These are phyloP conservation scores for Drosophila orosa DNA, from an alignment of 1,140 invertebrate species.

Conservation along the genomic window DNA sequence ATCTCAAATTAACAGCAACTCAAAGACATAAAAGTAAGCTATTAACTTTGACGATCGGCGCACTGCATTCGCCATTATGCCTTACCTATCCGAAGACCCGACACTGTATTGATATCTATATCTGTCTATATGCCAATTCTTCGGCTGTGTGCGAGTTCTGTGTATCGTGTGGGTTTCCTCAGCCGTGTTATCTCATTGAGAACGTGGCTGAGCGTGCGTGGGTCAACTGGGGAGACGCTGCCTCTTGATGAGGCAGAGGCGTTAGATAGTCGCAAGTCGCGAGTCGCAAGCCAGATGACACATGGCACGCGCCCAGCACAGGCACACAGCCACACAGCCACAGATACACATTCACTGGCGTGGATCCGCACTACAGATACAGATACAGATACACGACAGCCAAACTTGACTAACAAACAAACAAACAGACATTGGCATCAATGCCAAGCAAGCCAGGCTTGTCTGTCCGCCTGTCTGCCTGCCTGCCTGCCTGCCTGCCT, in stretches of 20 bases:
- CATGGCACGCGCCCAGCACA: slow-evolving; percentile 77
- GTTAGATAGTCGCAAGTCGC: slow-evolving; percentile 77
- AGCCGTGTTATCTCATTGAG: slow-evolving; percentile 70
- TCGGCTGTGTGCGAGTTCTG: slow-evolving; percentile 38
- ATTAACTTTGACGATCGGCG: not conserved
- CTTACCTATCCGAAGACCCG: slow-evolving; percentile 28
- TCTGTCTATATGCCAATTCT: slow-evolving; percentile 71
- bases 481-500: slow-evolving; percentile 5
- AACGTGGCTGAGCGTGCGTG: slow-evolving; percentile 69
- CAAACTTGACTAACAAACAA: slow-evolving; percentile 45
- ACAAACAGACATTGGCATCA: slow-evolving; percentile 56
- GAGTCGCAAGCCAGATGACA: slow-evolving; percentile 74
- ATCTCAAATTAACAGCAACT: not conserved
- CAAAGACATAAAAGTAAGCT: not conserved
- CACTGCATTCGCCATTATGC: slow-evolving; percentile 10
- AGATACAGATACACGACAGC: slow-evolving; percentile 30
- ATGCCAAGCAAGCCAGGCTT: slow-evolving; percentile 55
- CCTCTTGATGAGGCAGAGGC: slow-evolving; percentile 78
- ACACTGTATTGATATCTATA: slow-evolving; percentile 49
- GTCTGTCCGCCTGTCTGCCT: slow-evolving; percentile 11
- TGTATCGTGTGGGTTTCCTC: slow-evolving; percentile 71
- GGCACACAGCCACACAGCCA: slow-evolving; percentile 29
- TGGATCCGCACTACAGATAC: slow-evolving; percentile 50
- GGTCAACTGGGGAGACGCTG: slow-evolving; percentile 70
- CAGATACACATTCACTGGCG: slow-evolving; percentile 49